Conservation (phyloP, 1,140 invertebrate species). For the Oreohelix idahoensis region DNA sequence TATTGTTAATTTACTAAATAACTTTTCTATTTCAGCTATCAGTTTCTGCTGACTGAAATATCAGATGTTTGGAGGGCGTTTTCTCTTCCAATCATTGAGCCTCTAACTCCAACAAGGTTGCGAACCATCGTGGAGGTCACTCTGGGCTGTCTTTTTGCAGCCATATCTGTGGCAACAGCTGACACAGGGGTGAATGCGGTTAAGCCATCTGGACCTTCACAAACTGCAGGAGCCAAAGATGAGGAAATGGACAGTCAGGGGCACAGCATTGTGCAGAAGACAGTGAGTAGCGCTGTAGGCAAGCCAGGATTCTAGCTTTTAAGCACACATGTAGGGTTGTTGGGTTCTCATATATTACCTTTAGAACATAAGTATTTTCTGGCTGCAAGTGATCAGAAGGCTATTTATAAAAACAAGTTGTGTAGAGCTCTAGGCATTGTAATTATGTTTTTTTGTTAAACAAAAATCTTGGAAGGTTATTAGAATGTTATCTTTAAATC, state of each 20-base stretch:
- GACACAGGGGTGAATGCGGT: conserved; percentile 79
- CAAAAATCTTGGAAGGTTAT: no score
- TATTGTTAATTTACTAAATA: no score
- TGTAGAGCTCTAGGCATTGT: no score
- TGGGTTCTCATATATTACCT: no score
- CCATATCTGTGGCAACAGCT: conserved; percentile 81
- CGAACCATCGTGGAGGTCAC: conserved; percentile 84
- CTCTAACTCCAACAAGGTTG: conserved; percentile 85
- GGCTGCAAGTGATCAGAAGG: no score
- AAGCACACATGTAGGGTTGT: no score
- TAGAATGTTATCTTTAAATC: no score
- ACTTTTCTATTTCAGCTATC: conserved; percentile 76
- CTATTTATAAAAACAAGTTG: no score
- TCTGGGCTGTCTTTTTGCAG: conserved; percentile 85
- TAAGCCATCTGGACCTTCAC: conserved; percentile 53
- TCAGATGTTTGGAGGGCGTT: conserved; percentile 86
- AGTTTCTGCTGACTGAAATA: conserved; percentile 86
- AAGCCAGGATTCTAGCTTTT: no score
- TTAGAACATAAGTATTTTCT: no score
- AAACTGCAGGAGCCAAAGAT: conserved; percentile 73
- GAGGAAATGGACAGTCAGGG: conserved; percentile 73
- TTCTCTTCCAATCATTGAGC: conserved; percentile 88
- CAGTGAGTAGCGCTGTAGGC: conserved; percentile 59
- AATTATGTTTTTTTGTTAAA: no score
- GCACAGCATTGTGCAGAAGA: conserved; percentile 72